Evolutionary conservation across 2,113 vertebrate species (phyloP).

Genomic region (Dendropsophus ebraccatus): DNA sequence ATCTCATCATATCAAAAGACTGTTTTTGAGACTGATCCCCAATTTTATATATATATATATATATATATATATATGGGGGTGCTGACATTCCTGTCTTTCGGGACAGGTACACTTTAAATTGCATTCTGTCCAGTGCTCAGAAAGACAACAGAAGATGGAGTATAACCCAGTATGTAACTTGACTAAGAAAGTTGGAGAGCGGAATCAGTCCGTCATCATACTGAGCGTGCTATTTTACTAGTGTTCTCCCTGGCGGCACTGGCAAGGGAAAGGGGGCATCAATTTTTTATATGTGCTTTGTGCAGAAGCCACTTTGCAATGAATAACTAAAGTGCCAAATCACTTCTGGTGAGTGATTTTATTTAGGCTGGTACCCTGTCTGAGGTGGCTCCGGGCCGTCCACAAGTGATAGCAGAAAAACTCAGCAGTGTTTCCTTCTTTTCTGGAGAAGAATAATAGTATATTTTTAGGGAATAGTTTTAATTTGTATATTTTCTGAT

Average conservation of each 20-base stretch:
- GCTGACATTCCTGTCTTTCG: too few species aligned
- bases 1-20: too few species aligned
- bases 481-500: neutral
- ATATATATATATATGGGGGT: too few species aligned
- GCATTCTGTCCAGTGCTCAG: neutral
- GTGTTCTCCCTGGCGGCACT: neutral
- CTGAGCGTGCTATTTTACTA: neutral
- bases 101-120: too few species aligned
- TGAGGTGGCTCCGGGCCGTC: neutral
- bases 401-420: neutral
- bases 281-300: neutral
- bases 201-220: neutral
- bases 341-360: neutral
- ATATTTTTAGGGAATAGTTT: neutral
- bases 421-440: neutral
- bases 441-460: neutral
- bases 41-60: too few species aligned
- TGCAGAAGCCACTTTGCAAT: constrained; percentile 1
- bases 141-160: neutral
- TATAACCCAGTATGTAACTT: neutral
- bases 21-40: too few species aligned
- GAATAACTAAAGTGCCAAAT: neutral
- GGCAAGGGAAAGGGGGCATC: neutral
- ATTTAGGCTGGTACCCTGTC: neutral
- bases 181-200: neutral